Evolutionary conservation across 2,113 vertebrate species (phyloP).

Genomic region (Dasyprocta punctata): DNA sequence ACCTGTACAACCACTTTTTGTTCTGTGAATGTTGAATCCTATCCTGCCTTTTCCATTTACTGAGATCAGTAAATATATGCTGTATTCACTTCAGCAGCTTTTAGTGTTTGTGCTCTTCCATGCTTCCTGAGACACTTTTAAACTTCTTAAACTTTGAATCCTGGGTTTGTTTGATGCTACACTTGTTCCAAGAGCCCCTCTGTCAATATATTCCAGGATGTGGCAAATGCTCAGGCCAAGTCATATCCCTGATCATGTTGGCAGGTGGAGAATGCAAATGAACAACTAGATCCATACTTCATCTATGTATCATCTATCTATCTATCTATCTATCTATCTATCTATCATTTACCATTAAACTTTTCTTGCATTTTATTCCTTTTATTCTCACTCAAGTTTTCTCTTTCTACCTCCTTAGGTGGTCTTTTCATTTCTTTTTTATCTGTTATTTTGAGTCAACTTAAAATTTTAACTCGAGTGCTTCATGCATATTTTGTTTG

Average conservation of each 20-base stretch:
- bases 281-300: neutral
- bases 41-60: neutral
- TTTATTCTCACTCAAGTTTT: neutral
- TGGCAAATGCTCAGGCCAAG: neutral
- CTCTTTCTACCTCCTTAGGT: neutral
- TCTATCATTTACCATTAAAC: neutral
- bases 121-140: neutral
- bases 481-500: neutral
- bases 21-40: neutral
- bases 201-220: neutral
- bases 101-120: neutral
- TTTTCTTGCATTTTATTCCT: neutral
- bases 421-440: neutral
- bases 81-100: neutral
- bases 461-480: conserved; percentile 1
- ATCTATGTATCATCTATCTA: neutral
- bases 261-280: neutral
- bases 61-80: neutral
- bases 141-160: neutral
- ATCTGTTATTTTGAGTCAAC: neutral
- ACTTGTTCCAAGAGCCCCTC: neutral
- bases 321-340: neutral
- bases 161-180: neutral
- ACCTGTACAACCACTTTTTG: neutral
- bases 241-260: neutral